Evolutionary conservation across 2,113 vertebrate species (phyloP).

Genomic region (Bos indicus): DNA sequence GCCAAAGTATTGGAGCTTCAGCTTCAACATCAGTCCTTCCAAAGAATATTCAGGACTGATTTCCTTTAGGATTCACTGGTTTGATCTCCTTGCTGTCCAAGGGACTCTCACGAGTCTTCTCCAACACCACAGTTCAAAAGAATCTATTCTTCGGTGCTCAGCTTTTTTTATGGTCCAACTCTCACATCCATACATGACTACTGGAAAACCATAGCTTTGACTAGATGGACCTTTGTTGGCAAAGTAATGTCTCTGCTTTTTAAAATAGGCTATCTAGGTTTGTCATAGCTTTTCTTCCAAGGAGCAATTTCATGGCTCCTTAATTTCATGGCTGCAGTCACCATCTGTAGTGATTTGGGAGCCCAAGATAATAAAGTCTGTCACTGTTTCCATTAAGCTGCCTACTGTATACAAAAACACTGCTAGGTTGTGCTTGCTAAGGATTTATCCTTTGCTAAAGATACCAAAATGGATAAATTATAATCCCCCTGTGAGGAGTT

Average conservation of each 20-base stretch:
- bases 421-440: neutral
- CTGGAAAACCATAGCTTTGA: neutral
- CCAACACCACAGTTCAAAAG: neutral
- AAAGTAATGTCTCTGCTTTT: neutral
- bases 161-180: neutral
- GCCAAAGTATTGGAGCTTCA: neutral
- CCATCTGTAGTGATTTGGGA: neutral
- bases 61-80: neutral
- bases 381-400: neutral
- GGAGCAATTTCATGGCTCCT: neutral
- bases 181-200: neutral
- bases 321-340: neutral
- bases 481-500: neutral
- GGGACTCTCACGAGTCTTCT: neutral
- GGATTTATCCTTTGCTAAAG: neutral
- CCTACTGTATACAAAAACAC: neutral
- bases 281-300: neutral
- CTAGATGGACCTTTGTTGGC: neutral
- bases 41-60: neutral
- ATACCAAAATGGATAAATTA: constrained; percentile 4
- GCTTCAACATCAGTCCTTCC: neutral
- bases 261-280: neutral
- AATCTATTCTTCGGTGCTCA: neutral
- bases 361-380: neutral
- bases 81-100: neutral